These are phyloP conservation scores for Pterostichus niger DNA, from an alignment of 2,888 invertebrate genomes.

Conservation along the genomic window DNA sequence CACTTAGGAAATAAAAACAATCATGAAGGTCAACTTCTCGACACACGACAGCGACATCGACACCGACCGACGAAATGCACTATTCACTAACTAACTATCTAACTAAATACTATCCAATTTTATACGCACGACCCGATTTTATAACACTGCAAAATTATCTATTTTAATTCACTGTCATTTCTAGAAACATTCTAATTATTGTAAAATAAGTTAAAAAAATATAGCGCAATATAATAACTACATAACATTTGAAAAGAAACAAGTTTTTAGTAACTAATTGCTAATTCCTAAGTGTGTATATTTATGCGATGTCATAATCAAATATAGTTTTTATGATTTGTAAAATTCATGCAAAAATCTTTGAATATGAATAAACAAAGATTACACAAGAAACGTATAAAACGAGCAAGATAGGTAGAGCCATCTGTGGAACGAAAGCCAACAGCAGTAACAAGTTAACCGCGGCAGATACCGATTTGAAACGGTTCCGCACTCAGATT, in stretches of 20 bases:
- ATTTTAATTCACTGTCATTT: too few species aligned
- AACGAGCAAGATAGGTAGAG: slow-evolving; percentile 35
- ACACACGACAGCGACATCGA: slow-evolving; percentile 75
- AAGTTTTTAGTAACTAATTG: slow-evolving; percentile 32
- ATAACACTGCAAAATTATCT: too few species aligned
- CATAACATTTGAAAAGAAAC: slow-evolving; percentile 15
- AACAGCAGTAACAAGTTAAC: neutral
- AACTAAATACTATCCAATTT: too few species aligned
- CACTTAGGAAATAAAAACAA: slow-evolving; percentile 80
- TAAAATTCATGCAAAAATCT: slow-evolving; percentile 35
- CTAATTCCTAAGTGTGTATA: slow-evolving; percentile 46
- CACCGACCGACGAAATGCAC: slow-evolving; percentile 3
- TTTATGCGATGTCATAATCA: slow-evolving; percentile 32
- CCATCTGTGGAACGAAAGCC: slow-evolving; percentile 43
- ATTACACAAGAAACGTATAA: slow-evolving; percentile 11
- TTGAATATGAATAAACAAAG: slow-evolving; percentile 7
- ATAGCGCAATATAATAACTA: slow-evolving; percentile 16
- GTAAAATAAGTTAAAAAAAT: neutral
- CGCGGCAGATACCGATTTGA: slow-evolving; percentile 41
- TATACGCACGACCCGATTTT: too few species aligned
- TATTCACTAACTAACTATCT: neutral
- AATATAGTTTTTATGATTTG: slow-evolving; percentile 35
- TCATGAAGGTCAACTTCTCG: slow-evolving; percentile 98
- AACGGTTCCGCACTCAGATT: slow-evolving; percentile 54
- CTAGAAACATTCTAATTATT: neutral